Evolutionary conservation across 1,140 invertebrate genomes (phyloP).

Genomic region (Eupristina koningsbergeri): DNA sequence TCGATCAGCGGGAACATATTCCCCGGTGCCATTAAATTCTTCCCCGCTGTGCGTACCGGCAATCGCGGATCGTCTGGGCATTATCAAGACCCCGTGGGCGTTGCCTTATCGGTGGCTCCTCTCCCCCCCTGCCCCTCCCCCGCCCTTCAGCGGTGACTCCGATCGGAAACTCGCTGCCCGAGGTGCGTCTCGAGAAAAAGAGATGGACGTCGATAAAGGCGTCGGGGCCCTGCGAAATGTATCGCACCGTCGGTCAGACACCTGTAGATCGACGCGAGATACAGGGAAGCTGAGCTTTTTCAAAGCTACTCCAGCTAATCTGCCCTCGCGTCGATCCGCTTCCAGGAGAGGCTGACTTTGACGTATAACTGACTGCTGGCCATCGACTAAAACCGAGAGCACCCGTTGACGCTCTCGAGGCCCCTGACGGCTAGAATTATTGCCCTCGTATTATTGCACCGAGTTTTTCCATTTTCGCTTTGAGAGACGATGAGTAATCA

Average conservation of each 20-base stretch:
- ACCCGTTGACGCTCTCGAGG: neutral
- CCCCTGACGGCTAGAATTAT: neutral
- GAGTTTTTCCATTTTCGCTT: neutral
- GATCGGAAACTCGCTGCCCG: neutral
- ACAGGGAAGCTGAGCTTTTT: neutral
- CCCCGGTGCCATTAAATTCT: constrained; percentile 28
- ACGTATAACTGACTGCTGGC: neutral
- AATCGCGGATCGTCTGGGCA: neutral
- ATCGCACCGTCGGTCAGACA: neutral
- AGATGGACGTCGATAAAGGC: neutral
- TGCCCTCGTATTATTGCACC: neutral
- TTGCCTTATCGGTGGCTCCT: constrained; percentile 20
- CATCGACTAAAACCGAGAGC: neutral
- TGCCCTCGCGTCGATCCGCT: too few species aligned
- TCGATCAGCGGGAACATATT: constrained; percentile 23
- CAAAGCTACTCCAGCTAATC: neutral
- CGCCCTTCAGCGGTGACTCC: neutral
- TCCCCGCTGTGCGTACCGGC: constrained; percentile 15
- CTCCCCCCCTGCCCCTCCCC: neutral
- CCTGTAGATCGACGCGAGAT: neutral
- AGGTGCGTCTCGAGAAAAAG: neutral
- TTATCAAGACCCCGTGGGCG: constrained; percentile 21
- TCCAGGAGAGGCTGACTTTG: neutral
- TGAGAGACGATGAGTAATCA: neutral
- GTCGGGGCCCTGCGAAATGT: neutral